Base-by-base conservation (phyloP, 2,797 vertebrate species). In the Tangara arthus region DNA sequence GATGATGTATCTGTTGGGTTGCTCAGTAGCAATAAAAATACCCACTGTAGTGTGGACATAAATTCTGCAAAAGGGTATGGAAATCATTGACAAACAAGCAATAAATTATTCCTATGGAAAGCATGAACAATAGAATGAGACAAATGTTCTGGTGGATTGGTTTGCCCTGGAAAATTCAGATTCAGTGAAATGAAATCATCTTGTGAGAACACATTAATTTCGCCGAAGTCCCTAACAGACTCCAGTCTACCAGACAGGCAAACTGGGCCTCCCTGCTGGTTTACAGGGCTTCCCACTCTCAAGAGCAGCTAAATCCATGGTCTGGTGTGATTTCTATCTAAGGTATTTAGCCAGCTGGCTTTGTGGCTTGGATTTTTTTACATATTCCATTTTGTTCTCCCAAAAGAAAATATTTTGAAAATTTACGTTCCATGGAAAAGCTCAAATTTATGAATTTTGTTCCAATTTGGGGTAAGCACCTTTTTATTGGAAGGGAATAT, bases 321-420 rank as follows among this genome's bases (percentile, higher is more conserved):
- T 78, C 65, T 96, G 59, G 24, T 95, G 70, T 92, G 42, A 87
- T 84, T 95, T 94, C 46, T 90, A 47, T 75, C 80, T 75, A 34
- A 61, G 46, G 12, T 46, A 69, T 78, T 84, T 50, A 69, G 81
- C 86, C 86, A 95, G 39, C 47, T 96, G 95, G 80, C 92, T 92
- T 34, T 66, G 34, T 63, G 37, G 32, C n/a, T 84, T 76, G 78
- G 66, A 79, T 69, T 84, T 76, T 82, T 92, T 84, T 0, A 34
- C 78, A 87, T 92, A 89, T 82, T 91, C 77, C 41, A 55, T 87
- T 89, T 76, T 0, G 6, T 90, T 90, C 55, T 88, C 77, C 46
- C 44, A 78, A 84, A 91, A 66, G 42, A 91, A 94, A 92, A 82
- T 80, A 91, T 89, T 94, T 92, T 90, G 20, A 72, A 95, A 86